Evolutionary conservation across 2,797 vertebrate genomes (phyloP).

Genomic region (Carcharodon carcharias): DNA sequence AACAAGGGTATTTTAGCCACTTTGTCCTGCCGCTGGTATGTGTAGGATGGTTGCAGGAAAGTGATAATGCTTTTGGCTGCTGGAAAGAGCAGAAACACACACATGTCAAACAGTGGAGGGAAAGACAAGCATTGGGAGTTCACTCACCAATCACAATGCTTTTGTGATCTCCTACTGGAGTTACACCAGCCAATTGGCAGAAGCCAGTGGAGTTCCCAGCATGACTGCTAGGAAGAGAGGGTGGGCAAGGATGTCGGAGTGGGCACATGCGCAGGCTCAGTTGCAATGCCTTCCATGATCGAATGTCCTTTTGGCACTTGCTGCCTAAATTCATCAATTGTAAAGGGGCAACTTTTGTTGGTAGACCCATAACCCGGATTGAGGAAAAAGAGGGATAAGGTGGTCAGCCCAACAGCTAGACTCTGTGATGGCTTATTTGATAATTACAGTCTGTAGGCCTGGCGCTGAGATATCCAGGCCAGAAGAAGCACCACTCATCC

Average conservation of each 20-base stretch:
- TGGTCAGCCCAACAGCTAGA: neutral
- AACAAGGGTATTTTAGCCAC: constrained; percentile 76
- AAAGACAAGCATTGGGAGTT: no score
- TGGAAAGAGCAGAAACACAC: neutral
- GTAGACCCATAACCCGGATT: neutral
- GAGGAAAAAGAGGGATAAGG: no score
- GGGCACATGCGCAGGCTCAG: neutral
- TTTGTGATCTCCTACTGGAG: neutral
- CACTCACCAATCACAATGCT: neutral
- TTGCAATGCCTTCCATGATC: neutral
- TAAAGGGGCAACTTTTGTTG: neutral
- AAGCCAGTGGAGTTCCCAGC: neutral
- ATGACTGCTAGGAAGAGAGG: neutral
- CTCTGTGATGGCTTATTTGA: neutral
- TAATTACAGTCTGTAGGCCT: neutral
- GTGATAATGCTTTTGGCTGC: constrained; percentile 83
- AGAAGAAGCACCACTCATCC: neutral
- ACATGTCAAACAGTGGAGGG: neutral
- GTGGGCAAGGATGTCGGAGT: neutral
- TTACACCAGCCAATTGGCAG: neutral
- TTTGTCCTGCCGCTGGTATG: constrained; percentile 70
- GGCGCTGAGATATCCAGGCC: neutral
- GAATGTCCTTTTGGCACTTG: neutral
- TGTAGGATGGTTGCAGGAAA: constrained; percentile 78
- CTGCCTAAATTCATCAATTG: neutral